Base-by-base conservation (phyloP, 2,888 invertebrate species). In the Cistogaster globosa region DNA sequence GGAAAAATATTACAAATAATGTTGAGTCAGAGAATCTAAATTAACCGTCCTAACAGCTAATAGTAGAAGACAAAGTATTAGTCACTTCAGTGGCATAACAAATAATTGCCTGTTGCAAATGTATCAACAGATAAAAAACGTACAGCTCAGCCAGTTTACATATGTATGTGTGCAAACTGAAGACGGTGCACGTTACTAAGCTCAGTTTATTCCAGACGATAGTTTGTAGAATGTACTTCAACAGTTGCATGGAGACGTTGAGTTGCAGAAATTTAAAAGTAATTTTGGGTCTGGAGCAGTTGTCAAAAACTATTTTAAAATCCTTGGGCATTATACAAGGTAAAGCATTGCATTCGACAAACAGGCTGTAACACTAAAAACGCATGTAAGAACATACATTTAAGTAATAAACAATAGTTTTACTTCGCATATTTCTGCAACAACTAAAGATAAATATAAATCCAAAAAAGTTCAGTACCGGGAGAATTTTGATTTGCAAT, bases 21-120 rank as follows among this genome's bases (percentile, higher is more conserved):
- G n/a, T n/a, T n/a, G 4, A 60, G 84, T 69, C 62, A 91, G 91
- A 91, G 91, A 91, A 26, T 91, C 91, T 68, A 91, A 91, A 82
- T 94, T 97, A 58, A 94, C 94, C 84, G 96, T 98, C 53, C 93
- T 97, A 68, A 94, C 95, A 81, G 97, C 97, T 79, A 97, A 97
- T 93, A 97, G 96, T 60, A 94, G 96, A 88, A 94, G 97, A 87
- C 96, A 96, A 92, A 96, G 94, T 91, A 94, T 98, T 53, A 96
- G 95, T 78, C 94, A 97, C 36, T 97, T 97, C 92, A 95, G 97
- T 74, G 97, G 97, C 45, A 93, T 98, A 77, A 96, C 98, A 4
- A 98, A 98, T 92, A 98, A 98, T 94, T 98, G 97, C 57, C 95
- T 95, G 75, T 93, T 98, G 67, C 98, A 98, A 93, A 94, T 98